Conservation (phyloP, 2,888 invertebrate genomes). For the Phorcus lineatus region DNA sequence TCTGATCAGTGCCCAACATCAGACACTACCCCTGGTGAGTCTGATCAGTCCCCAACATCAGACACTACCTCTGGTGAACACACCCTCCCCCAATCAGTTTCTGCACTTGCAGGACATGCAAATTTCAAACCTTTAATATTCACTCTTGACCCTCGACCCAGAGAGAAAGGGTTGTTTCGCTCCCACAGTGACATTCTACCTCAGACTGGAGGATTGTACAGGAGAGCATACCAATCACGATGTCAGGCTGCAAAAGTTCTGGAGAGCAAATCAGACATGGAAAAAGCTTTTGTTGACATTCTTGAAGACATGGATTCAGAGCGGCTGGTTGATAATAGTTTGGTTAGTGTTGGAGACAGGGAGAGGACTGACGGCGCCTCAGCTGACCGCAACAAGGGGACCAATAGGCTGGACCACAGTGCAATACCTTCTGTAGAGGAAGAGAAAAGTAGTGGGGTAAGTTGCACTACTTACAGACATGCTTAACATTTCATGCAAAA, state of each 20-base stretch:
- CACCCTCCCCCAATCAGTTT: too few relatives aligned
- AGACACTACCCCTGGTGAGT: too few relatives aligned
- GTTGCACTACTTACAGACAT: neutral
- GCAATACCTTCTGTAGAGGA: conserved; percentile 1
- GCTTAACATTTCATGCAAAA: too few relatives aligned
- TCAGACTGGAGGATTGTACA: neutral
- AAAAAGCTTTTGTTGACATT: conserved; percentile 36
- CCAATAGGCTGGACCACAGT: neutral
- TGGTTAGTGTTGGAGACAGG: too few relatives aligned
- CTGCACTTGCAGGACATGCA: too few relatives aligned
- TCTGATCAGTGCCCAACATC: too few relatives aligned
- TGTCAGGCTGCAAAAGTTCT: neutral
- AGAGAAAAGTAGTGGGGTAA: neutral
- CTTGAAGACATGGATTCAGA: conserved; percentile 38
- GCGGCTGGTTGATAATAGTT: too few relatives aligned
- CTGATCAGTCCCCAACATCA: too few relatives aligned
- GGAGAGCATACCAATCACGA: neutral
- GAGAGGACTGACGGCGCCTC: too few relatives aligned
- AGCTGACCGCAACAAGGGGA: too few relatives aligned
- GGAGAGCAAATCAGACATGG: conserved; percentile 29
- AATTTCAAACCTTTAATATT: neutral
- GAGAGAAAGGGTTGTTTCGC: neutral
- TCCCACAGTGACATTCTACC: conserved; percentile 14
- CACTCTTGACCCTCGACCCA: neutral
- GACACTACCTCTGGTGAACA: too few relatives aligned